Evolutionary conservation across 2,797 vertebrate genomes (phyloP).

Genomic region (Echeneis naucrates): DNA sequence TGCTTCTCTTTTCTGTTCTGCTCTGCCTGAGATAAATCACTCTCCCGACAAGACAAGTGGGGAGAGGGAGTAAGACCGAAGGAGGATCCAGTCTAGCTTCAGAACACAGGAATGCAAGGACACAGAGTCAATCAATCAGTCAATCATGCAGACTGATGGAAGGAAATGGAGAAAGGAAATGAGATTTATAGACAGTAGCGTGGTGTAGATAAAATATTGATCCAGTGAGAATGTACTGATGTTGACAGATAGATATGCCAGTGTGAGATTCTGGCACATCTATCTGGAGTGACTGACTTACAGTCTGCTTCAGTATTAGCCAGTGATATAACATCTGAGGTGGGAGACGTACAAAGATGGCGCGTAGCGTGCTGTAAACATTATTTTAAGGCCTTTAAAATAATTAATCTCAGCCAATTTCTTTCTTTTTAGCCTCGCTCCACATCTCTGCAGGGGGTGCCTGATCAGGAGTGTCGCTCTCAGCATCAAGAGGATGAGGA

Average conservation of each 20-base stretch:
- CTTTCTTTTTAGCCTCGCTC: slow-evolving; percentile 75
- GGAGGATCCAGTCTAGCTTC: not conserved
- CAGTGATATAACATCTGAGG: slow-evolving; percentile 38
- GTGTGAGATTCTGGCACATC: slow-evolving; percentile 44
- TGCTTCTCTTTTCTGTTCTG: slow-evolving; percentile 12
- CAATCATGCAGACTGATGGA: slow-evolving; percentile 64
- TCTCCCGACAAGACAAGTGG: slow-evolving; percentile 1
- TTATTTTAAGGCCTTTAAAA: not conserved
- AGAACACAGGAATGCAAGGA: slow-evolving; percentile 13
- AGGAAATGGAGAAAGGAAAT: slow-evolving; percentile 56
- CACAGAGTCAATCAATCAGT: slow-evolving; percentile 56
- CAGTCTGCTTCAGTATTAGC: slow-evolving; percentile 2
- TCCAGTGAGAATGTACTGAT: slow-evolving; percentile 59
- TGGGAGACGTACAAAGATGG: slow-evolving; percentile 30
- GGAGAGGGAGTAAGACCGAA: slow-evolving; percentile 2
- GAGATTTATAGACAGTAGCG: slow-evolving; percentile 62
- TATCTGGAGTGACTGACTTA: slow-evolving; percentile 29
- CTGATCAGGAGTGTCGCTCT: slow-evolving; percentile 68
- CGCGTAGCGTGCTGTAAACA: too few relatives aligned
- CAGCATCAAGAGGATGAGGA: slow-evolving; percentile 71
- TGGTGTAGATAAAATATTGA: slow-evolving; percentile 72
- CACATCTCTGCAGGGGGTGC: slow-evolving; percentile 70
- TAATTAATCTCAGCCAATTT: not conserved
- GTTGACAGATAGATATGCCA: slow-evolving; percentile 65
- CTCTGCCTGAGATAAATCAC: not conserved